phyloP scores from a whole-genome alignment of 2,797 vertebrate genomes.

The Neosilurus mollespiculum region DNA sequence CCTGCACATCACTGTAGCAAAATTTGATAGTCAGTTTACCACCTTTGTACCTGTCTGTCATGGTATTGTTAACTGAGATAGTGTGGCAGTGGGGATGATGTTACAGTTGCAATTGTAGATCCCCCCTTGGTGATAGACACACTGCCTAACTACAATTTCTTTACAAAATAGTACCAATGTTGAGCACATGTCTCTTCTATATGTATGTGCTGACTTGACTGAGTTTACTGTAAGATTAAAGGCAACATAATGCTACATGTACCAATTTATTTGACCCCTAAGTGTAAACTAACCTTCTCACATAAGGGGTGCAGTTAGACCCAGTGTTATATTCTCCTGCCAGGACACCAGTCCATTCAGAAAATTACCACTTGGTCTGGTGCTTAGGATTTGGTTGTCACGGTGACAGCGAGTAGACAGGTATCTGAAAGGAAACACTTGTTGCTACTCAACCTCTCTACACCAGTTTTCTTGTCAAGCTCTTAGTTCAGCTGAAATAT shows the following conservation, averaged over 20 bases:
- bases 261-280: neutral
- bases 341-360: constrained; percentile 20
- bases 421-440: constrained; percentile 52
- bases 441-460: neutral
- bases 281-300: neutral
- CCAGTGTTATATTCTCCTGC: neutral
- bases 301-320: neutral
- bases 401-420: constrained; percentile 33
- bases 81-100: constrained; percentile 60
- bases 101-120: constrained; percentile 58
- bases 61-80: constrained; percentile 51
- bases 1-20: neutral
- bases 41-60: constrained; percentile 52
- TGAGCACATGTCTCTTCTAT: neutral
- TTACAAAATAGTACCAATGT: neutral
- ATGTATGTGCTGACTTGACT: constrained; percentile 8
- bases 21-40: constrained; percentile 13
- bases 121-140: constrained; percentile 1
- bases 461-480: neutral
- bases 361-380: constrained; percentile 10
- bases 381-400: constrained; percentile 41
- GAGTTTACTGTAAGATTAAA: neutral
- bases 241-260: neutral
- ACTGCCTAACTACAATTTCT: no score
- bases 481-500: neutral